These are phyloP conservation scores for Epistrophe grossulariae DNA, from an alignment of 2,888 invertebrate genomes.

Conservation along the genomic window DNA sequence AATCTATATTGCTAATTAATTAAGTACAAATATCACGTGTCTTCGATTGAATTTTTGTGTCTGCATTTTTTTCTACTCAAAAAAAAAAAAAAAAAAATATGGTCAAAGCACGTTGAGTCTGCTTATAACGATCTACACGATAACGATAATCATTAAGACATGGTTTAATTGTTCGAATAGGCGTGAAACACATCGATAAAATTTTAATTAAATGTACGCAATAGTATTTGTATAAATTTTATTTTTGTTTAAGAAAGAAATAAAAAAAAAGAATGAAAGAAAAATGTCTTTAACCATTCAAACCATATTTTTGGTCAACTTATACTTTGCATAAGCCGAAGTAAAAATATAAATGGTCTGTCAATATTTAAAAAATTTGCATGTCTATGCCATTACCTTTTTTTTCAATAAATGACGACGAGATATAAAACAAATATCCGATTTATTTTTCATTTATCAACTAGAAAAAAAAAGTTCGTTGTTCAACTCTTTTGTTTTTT, in stretches of 20 bases:
- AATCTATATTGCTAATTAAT: constrained; percentile 27
- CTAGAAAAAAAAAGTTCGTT: constrained; percentile 12
- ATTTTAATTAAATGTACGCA: constrained; percentile 48
- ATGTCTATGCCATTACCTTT: constrained; percentile 19
- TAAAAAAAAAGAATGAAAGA: background rate
- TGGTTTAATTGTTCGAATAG: constrained; percentile 55
- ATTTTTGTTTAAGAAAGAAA: constrained; percentile 1
- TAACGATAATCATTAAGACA: constrained; percentile 7
- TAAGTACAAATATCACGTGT: constrained; percentile 31
- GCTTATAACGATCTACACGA: background rate
- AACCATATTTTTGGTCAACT: constrained; percentile 15
- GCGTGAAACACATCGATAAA: constrained; percentile 71
- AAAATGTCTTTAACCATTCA: background rate
- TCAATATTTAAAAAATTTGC: constrained; percentile 29
- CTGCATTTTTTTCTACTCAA: background rate
- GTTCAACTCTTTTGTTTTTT: constrained; percentile 31
- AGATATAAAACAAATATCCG: constrained; percentile 1
- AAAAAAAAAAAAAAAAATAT: background rate
- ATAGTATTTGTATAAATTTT: constrained; percentile 2
- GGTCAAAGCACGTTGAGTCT: background rate
- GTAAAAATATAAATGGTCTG: background rate
- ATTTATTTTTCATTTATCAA: constrained; percentile 19
- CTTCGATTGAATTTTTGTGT: background rate
- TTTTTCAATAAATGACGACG: background rate
- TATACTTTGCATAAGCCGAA: background rate